Base-by-base conservation (phyloP, 2,797 vertebrate genomes). In the Sebastes vulpes region DNA sequence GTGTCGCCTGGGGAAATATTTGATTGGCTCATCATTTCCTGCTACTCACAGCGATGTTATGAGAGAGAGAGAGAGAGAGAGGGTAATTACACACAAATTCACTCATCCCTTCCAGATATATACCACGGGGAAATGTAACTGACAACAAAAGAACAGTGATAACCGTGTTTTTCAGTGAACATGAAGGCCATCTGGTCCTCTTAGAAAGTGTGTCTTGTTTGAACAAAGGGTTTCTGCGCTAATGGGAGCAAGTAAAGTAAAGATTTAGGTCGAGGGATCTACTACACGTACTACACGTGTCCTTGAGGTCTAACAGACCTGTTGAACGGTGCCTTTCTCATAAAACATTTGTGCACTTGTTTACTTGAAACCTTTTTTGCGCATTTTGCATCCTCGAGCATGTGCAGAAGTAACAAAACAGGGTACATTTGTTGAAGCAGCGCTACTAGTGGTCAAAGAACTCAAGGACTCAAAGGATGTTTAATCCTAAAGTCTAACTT, bases 21-120 rank as follows among this genome's bases (percentile, higher is more conserved):
- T 83, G 78, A 87, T 65, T 60, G 54, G 79, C 65, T 83, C 20
- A 77, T 85, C 63, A 75, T 82, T 80, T 87, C 76, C 63, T 70
- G 76, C 63, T 38, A 35, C 70, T 87, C 26, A 28, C 72, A 71
- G 59, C 9, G 1, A 70, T 14, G 28, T 81, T 67, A 57, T 50
- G 11, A 38, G 35, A 38, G 35, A 12, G 31, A 32, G 29, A 29
- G 28, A 29, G 31, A 35, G 64, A 79, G 54, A 72, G 16, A 68
- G 53, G 65, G 59, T 86, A 74, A 89, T 91, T 79, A 76, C 23
- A 63, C 25, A 35, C 48, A 28, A 71, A 81, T 76, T 31, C 25
- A 64, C n/a, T 5, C 16, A 20, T 64, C 48, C 60, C 32, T 0
- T 32, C 57, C 52, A 38, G 53, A 76, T 61, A 57, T 10, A n/a